These are phyloP conservation scores for Myiopsitta monachus DNA, from an alignment of 2,113 vertebrate genomes.

Conservation along the genomic window DNA sequence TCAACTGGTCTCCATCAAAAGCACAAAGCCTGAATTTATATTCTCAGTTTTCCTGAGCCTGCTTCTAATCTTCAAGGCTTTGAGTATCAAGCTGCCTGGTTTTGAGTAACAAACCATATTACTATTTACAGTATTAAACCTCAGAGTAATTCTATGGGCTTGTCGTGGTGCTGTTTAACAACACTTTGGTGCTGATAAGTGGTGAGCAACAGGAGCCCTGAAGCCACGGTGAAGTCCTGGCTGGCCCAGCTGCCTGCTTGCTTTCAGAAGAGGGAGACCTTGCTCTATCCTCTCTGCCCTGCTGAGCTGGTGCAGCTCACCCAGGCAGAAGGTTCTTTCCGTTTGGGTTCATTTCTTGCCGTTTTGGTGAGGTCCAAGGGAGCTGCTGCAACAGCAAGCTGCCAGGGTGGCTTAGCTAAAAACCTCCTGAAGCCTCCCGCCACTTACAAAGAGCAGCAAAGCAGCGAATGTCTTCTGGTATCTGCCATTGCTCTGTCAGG, in stretches of 20 bases:
- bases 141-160: neutral
- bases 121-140: neutral
- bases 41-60: neutral
- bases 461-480: neutral
- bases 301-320: neutral
- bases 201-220: neutral
- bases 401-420: neutral
- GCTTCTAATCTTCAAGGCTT: neutral
- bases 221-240: neutral
- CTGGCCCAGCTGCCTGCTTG: fast-evolving
- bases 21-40: neutral
- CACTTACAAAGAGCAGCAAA: neutral
- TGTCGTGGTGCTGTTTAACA: neutral
- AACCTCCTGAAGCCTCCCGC: neutral
- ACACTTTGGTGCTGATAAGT: neutral
- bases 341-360: neutral
- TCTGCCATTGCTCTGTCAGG: neutral
- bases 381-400: neutral
- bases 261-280: neutral
- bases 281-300: neutral
- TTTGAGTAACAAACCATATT: neutral
- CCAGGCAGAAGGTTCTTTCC: neutral
- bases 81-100: neutral
- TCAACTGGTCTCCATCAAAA: neutral
- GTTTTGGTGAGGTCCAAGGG: neutral